Evolutionary conservation across 2,888 invertebrate species (phyloP), one percentile per base, ranked within the genome.

Genomic region (Meiosimyza platycephala): DNA sequence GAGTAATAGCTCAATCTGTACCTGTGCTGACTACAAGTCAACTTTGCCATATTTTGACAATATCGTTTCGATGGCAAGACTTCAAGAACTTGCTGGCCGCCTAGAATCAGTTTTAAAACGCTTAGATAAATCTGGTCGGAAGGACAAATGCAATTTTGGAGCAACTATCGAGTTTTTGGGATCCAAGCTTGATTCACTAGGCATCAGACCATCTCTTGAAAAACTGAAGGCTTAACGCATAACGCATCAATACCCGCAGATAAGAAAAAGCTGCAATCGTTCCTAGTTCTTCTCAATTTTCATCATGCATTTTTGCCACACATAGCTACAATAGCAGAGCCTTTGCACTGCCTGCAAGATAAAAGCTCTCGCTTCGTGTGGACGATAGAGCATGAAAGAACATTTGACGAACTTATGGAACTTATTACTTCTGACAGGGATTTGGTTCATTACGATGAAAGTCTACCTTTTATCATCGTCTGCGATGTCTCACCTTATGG

Each of bases 1-100:
- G 57, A 65, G 15, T 11, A 18, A 72, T n/a, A 78, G 79, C 6
- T 69, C 73, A 18, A 75, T 80, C 7, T 71, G 81, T 15, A 76
- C 80, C 48, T 80, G 81, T 64, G 79, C 79, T 1, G 80, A 81
- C 71, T 80, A 80, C 51, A 76, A 76, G 13, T 69, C 72, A 28
- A 85, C 84, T n/a, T 55, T 71, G 57, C 68, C 66, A 16, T 76
- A 73, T 67, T 75, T 76, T 54, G 74, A 78, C 57, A 71, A 75
- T 55, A 59, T 78, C 4, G 52, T 77, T 13, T 68, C 74, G 9
- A 74, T 71, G 71, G 76, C 75, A 3, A 69, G 74, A 59, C 63
- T 55, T 22, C 68, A 73, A 33, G 33, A 72, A n/a, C 72, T 74
- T 6, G 68, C 62, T 18, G 18, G 22, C n/a, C 57, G 68, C n/a